phyloP scores from a whole-genome alignment of 2,888 invertebrate species.

The Agelastica alni region DNA sequence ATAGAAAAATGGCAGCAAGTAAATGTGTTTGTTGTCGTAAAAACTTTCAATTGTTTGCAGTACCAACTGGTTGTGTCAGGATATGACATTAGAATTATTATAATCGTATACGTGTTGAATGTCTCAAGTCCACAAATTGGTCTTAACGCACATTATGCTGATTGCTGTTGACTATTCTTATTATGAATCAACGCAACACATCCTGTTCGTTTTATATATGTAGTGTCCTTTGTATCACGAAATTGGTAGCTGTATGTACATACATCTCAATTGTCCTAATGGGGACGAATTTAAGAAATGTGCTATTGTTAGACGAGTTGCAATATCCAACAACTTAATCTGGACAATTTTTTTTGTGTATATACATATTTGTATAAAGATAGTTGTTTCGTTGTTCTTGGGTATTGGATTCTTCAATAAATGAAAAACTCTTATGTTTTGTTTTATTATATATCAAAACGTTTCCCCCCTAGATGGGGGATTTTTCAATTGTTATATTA shows the following conservation, averaged over 20 bases:
- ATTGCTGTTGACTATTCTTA: constrained; percentile 44
- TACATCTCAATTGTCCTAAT: constrained; percentile 12
- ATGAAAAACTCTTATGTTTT: no score
- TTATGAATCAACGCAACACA: constrained; percentile 39
- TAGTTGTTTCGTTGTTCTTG: no score
- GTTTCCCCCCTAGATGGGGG: no score
- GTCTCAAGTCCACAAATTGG: constrained; percentile 37
- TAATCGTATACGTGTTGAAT: constrained; percentile 30
- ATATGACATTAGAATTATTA: constrained; percentile 29
- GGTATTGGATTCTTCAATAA: no score
- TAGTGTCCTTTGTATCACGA: constrained; percentile 20
- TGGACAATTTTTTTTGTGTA: no score
- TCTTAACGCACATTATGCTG: constrained; percentile 41
- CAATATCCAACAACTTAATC: no score
- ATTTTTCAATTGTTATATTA: no score
- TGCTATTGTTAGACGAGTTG: no score
- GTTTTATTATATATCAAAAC: no score
- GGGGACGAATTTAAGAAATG: no score
- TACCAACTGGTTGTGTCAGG: constrained; percentile 42
- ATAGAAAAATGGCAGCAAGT: constrained; percentile 28
- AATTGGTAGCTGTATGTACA: constrained; percentile 14
- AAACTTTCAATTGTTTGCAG: constrained; percentile 43
- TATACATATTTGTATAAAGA: no score
- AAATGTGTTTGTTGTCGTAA: constrained; percentile 36
- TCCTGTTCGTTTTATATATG: constrained; percentile 32